Conservation (phyloP, 2,797 vertebrate genomes). For the Percopsis omiscomaycus region DNA sequence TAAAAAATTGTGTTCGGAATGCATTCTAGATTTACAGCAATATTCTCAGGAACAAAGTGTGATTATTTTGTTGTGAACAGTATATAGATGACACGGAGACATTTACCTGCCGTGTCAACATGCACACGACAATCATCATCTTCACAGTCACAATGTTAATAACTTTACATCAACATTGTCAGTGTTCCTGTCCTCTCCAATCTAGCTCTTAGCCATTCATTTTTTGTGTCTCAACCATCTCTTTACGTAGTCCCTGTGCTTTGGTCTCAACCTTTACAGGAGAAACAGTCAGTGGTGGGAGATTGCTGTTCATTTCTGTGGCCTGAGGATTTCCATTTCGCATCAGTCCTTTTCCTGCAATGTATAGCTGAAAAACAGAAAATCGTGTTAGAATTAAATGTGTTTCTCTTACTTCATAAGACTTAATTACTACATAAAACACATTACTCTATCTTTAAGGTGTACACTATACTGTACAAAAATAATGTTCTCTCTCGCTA, state of each 20-base stretch:
- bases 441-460: too few species aligned
- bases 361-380: slow-evolving; percentile 65
- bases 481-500: too few species aligned
- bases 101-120: slow-evolving; percentile 13
- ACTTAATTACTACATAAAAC: not conserved
- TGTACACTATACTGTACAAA: too few species aligned
- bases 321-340: slow-evolving; percentile 40
- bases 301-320: slow-evolving; percentile 45
- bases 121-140: slow-evolving; percentile 13
- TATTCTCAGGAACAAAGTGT: slow-evolving; percentile 23
- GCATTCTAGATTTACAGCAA: slow-evolving; percentile 26
- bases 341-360: slow-evolving; percentile 71
- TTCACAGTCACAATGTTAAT: not conserved
- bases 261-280: slow-evolving; percentile 31
- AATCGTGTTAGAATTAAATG: slow-evolving; percentile 6
- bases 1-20: slow-evolving; percentile 34
- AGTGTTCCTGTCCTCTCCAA: slow-evolving; percentile 1
- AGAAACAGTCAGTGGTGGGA: slow-evolving; percentile 40
- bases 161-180: not conserved
- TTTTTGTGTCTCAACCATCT: slow-evolving; percentile 5
- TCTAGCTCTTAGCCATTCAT: slow-evolving; percentile 4
- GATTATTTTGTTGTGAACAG: slow-evolving; percentile 31
- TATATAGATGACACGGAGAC: slow-evolving; percentile 19
- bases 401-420: not conserved
- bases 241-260: slow-evolving; percentile 20